These are phyloP conservation scores for Amia ocellicauda DNA, from an alignment of 2,113 vertebrate genomes.

Conservation along the genomic window DNA sequence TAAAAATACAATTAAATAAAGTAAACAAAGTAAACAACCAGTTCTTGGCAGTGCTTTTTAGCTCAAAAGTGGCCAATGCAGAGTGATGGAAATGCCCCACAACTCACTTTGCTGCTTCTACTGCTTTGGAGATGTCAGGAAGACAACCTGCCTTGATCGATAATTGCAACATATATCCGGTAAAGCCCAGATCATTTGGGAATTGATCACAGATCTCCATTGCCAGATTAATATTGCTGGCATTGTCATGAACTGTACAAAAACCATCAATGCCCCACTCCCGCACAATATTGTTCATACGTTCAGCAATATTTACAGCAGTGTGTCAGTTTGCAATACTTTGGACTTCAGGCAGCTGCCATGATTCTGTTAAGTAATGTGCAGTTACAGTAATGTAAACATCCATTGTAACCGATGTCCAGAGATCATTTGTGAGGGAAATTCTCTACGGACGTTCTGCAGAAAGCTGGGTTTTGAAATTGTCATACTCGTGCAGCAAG, in stretches of 20 bases:
- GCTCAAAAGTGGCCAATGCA: not conserved
- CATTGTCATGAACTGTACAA: slow-evolving; percentile 6
- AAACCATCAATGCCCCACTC: slow-evolving; percentile 2
- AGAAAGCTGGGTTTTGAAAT: too few relatives aligned
- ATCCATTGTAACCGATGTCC: too few relatives aligned
- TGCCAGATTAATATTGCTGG: slow-evolving; percentile 9
- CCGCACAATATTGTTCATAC: not conserved
- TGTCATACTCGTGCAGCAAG: too few relatives aligned
- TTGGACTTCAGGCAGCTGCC: too few relatives aligned
- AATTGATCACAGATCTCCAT: slow-evolving; percentile 8
- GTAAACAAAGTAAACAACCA: too few relatives aligned
- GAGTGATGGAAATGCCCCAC: slow-evolving; percentile 12
- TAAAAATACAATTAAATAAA: too few relatives aligned
- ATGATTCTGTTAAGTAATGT: not conserved
- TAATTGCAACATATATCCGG: not conserved
- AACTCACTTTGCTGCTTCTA: slow-evolving; percentile 8
- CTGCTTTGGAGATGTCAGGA: slow-evolving; percentile 2
- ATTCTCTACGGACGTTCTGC: too few relatives aligned
- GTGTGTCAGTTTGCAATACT: not conserved
- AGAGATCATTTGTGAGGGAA: too few relatives aligned
- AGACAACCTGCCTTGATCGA: not conserved
- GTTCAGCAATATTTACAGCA: not conserved
- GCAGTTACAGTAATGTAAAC: slow-evolving; percentile 12
- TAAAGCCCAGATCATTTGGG: not conserved
- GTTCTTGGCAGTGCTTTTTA: too few relatives aligned